A percentile compares a stretch with the other conserved stretches of the same genome.
Conservation (phyloP, 2,888 invertebrate species). For the Hemistola chrysoprasaria region DNA sequence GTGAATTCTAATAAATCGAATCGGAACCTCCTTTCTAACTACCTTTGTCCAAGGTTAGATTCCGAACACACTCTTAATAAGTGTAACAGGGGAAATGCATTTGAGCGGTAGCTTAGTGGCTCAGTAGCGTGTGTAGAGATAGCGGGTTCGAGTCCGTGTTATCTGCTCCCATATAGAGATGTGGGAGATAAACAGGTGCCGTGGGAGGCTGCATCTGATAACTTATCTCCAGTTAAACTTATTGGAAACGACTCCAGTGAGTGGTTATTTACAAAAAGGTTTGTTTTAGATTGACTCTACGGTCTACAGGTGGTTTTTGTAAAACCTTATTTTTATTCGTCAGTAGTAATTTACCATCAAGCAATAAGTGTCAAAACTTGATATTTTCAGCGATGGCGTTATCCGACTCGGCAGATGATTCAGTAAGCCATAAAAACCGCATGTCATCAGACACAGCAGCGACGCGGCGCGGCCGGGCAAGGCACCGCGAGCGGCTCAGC, state of each 20-base stretch:
- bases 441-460: no score
- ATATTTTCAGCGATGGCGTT: no score
- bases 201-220: slow-evolving; percentile 41
- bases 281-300: no score
- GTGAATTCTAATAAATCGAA: slow-evolving; percentile 30
- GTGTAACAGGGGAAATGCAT: slow-evolving; percentile 76
- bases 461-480: no score
- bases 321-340: no score
- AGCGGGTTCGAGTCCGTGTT: slow-evolving; percentile 52
- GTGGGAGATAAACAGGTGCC: slow-evolving; percentile 62
- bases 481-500: slow-evolving; percentile 12
- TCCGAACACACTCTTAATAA: slow-evolving; percentile 55
- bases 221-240: slow-evolving; percentile 28
- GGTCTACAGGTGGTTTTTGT: no score
- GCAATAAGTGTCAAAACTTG: no score
- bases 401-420: no score
- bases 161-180: slow-evolving; percentile 59
- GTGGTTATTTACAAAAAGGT: slow-evolving; percentile 14
- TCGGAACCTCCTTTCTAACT: slow-evolving; percentile 19
- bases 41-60: slow-evolving; percentile 30
- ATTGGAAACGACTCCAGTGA: slow-evolving; percentile 19
- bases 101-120: slow-evolving; percentile 45
- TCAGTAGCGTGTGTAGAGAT: slow-evolving; percentile 54
- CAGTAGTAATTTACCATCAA: no score
- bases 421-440: no score